Percentiles rank a stretch among this genome's conserved stretches.
These are phyloP conservation scores for Melanostigma gelatinosum DNA, from an alignment of 2,113 vertebrate species.

Conservation along the genomic window DNA sequence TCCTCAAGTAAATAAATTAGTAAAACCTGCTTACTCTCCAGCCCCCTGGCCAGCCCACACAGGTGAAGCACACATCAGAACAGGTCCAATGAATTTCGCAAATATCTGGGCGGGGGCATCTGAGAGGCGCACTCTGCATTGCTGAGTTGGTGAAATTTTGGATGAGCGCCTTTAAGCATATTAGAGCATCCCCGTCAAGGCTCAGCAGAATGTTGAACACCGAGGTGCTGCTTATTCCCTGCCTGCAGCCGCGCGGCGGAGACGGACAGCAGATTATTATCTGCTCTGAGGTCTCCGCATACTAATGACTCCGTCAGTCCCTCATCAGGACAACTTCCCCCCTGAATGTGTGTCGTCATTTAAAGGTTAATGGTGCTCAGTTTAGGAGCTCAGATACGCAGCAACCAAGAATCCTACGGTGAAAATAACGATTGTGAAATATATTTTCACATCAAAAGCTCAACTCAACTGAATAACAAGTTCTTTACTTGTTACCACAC, in stretches of 20 bases:
- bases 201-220: conserved; percentile 52
- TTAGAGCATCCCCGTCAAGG: conserved; percentile 38
- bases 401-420: background rate
- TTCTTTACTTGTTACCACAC: background rate
- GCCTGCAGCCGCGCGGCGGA: conserved; percentile 3
- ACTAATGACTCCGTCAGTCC: conserved; percentile 35
- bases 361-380: conserved; percentile 1
- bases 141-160: conserved; percentile 61
- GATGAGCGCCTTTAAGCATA: conserved; percentile 65
- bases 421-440: conserved; percentile 2
- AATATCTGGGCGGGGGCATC: conserved; percentile 35
- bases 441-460: background rate
- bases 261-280: conserved; percentile 49
- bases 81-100: conserved; percentile 33
- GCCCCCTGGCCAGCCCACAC: conserved; percentile 28
- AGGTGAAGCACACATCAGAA: conserved; percentile 44
- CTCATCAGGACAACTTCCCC: conserved; percentile 13
- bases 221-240: conserved; percentile 22
- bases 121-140: conserved; percentile 27
- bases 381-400: background rate
- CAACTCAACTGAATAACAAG: background rate
- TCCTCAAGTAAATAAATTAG: conserved; percentile 45
- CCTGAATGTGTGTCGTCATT: background rate
- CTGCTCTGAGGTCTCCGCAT: conserved; percentile 37
- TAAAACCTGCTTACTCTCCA: conserved; percentile 32